Base-by-base conservation (phyloP, 2,797 vertebrate genomes). In the Lacerta viridis region DNA sequence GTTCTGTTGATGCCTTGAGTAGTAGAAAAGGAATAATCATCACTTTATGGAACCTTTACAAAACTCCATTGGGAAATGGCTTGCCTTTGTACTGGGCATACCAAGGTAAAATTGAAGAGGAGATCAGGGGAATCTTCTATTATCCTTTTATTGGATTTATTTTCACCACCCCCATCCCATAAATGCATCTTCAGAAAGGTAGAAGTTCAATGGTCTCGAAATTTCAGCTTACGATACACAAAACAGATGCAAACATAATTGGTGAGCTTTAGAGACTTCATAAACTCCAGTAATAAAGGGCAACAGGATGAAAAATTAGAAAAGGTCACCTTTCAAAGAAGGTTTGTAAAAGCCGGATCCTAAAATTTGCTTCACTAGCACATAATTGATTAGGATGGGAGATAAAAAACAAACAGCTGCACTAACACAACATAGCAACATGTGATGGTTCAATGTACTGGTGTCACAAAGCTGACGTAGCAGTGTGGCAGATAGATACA, bases 1-100 rank as follows among this genome's bases (percentile, higher is more conserved):
- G 59, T 91, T 89, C 68, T 92, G 79, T 90, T 94, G 93, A 91
- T 91, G 88, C 74, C 74, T 90, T 93, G 89, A 92, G 80, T 91
- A 66, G 81, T 90, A 91, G 41, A 74, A 89, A 90, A 93, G 25
- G 50, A 91, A 91, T 93, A 90, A 91, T 93, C 85, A 90, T 87
- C 76, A 80, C 68, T 93, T 94, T 91, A 87, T n/a, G 68, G 78
- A 87, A 85, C 33, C 81, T 78, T 78, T 87, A 84, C 89, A 92
- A 91, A 93, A 8, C 36, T 83, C 90, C 66, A 74, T 81, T 41
- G 83, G 87, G 72, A 94, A 92, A 91, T 92, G 5, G n/a, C 68
- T 88, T 61, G 84, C 15, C 69, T 83, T 74, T 75, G 33, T 86
- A 29, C 75, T 90, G 77, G 66, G 90, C 88, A 80, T 59, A 80